Base-by-base conservation (phyloP, 1,140 invertebrate genomes). In the Heliconius eleuchia region DNA sequence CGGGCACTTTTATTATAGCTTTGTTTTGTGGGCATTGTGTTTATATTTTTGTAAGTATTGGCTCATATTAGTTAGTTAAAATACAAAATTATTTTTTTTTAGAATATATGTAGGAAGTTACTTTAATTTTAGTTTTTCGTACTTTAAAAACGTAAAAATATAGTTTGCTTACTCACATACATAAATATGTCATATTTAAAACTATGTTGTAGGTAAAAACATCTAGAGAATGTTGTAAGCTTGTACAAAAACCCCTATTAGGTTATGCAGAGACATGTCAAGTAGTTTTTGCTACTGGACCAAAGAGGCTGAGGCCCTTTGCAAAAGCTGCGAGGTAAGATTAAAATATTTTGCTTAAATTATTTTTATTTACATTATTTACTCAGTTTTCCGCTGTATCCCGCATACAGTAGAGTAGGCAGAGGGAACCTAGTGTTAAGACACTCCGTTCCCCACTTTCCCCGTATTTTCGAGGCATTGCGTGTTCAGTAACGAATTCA, bases 221-320 rank as follows among this genome's bases (percentile, higher is more conserved):
- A 50, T 97, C 97, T 1, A 96, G 97, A 82, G 94, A 96, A 79
- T 95, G 97, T 66, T 97, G 97, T 84, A 95, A 92, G 73, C 92
- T 95, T 79, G 95, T 96, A 37, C 96, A 96, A 88, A 96, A 96
- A 77, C 96, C 97, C 8, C 92, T 95, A 34, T 90, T 98, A 81
- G 96, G 96, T 75, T 98, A 97, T 88, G 96, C 97, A 2, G 97
- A 98, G 84, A 98, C 97, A 0, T 97, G 97, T 6, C 95, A 96
- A 87, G 95, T 96, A 60, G 97, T 97, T 1, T 97, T 98, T 86
- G 92, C 95, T 80, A 95, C 96, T 83, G 97, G 97, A 9, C 97
- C 97, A 1, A 95, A 95, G 86, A 82, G 82, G 2, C 52, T 97
- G 4, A 91, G 96, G 73, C 92, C 86, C 13, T 96, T 95, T 83